These are phyloP conservation scores for Labeo calbasu DNA, from an alignment of 2,797 vertebrate species.

Conservation along the genomic window DNA sequence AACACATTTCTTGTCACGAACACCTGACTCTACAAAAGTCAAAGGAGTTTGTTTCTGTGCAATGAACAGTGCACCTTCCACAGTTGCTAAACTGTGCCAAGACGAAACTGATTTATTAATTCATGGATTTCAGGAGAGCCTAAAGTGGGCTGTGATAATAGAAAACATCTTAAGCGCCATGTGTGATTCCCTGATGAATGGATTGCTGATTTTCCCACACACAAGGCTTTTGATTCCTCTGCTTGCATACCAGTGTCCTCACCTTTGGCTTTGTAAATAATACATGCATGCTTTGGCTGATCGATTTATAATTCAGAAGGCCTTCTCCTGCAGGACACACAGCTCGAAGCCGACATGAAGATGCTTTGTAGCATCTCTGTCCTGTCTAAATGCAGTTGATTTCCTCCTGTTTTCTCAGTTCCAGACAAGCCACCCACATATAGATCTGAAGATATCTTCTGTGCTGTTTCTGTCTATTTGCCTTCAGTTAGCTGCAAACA, in stretches of 20 bases:
- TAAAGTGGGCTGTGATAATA: background rate
- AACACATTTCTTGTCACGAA: background rate
- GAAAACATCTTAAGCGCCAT: background rate
- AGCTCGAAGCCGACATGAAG: conserved; percentile 37
- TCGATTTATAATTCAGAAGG: conserved; percentile 83
- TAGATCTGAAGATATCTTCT: background rate
- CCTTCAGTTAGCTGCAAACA: background rate
- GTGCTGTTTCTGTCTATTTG: conserved; percentile 6
- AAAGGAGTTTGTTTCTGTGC: background rate
- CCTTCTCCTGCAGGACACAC: conserved; percentile 60
- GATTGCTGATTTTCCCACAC: conserved; percentile 7
- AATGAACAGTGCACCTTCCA: background rate
- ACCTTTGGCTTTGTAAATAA: conserved; percentile 85
- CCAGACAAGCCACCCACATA: conserved; percentile 21
- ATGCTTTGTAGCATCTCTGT: conserved; percentile 14
- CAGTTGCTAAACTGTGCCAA: background rate
- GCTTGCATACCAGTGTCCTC: conserved; percentile 70
- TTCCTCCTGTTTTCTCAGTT: conserved; percentile 14
- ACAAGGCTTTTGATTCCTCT: conserved; percentile 9
- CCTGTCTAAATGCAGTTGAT: conserved; percentile 51
- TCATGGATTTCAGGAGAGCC: background rate
- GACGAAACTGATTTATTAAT: background rate
- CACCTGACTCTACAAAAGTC: background rate
- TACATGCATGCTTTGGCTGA: conserved; percentile 81
- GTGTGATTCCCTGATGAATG: background rate